phyloP scores from a whole-genome alignment of 2,113 vertebrate species.

The Etheostoma cragini region DNA sequence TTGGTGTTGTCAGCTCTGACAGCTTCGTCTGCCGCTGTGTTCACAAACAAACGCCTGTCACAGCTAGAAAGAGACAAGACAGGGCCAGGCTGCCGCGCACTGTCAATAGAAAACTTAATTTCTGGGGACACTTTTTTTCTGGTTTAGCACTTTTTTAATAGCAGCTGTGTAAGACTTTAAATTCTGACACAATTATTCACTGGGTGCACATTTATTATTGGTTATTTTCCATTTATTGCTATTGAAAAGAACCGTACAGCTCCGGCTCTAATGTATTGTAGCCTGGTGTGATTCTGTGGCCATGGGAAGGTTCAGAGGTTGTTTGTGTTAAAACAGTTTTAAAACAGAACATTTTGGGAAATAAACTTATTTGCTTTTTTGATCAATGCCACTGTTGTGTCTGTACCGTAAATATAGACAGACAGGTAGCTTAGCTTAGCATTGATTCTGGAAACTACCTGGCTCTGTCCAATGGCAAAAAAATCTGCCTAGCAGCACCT shows the following conservation, averaged over 20 bases:
- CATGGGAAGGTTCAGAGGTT: background rate
- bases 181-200: background rate
- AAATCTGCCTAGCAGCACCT: background rate
- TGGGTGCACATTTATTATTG: no score
- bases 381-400: background rate
- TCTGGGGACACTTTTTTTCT: background rate
- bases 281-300: background rate
- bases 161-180: background rate
- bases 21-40: slow-evolving; percentile 16
- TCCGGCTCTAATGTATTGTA: background rate
- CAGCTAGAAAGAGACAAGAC: slow-evolving; percentile 26
- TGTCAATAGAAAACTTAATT: background rate
- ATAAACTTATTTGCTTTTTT: background rate
- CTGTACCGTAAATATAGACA: background rate
- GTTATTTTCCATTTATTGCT: background rate
- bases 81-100: slow-evolving; percentile 6
- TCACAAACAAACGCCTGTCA: slow-evolving; percentile 50
- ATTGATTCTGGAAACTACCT: background rate
- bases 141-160: background rate
- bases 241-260: background rate
- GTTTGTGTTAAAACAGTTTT: background rate
- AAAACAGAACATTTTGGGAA: background rate
- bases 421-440: background rate
- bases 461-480: background rate
- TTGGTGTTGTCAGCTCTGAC: slow-evolving; percentile 37